These are phyloP conservation scores for Mactromeris polynyma DNA, from an alignment of 2,888 invertebrate species.

Conservation along the genomic window DNA sequence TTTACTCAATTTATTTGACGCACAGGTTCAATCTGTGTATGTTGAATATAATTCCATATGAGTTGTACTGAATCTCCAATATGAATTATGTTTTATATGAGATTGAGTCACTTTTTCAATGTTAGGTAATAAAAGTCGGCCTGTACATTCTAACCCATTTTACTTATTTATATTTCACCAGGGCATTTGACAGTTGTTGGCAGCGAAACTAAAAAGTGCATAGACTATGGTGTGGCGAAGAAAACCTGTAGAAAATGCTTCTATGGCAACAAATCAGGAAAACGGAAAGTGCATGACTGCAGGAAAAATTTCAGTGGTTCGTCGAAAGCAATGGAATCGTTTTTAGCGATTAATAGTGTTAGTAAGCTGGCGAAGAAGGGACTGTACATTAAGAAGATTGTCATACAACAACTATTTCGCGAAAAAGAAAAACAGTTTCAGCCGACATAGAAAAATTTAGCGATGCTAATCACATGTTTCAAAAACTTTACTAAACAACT, in stretches of 20 bases:
- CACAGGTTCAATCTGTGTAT: too few species aligned
- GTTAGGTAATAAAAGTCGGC: too few species aligned
- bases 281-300: background rate
- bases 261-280: too few species aligned
- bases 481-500: background rate
- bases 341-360: background rate
- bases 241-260: background rate
- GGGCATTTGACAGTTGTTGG: background rate
- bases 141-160: too few species aligned
- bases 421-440: background rate
- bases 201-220: background rate
- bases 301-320: background rate
- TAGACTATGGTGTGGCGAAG: background rate
- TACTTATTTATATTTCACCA: background rate
- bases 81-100: background rate
- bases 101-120: background rate
- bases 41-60: too few species aligned
- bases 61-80: too few species aligned
- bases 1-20: too few species aligned
- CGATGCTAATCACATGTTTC: background rate
- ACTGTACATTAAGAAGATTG: background rate
- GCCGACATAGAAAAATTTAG: background rate
- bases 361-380: background rate
- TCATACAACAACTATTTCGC: background rate
- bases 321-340: background rate